Evolutionary conservation across 2,888 invertebrate species (phyloP).

Genomic region (Dicyrtomina minuta): DNA sequence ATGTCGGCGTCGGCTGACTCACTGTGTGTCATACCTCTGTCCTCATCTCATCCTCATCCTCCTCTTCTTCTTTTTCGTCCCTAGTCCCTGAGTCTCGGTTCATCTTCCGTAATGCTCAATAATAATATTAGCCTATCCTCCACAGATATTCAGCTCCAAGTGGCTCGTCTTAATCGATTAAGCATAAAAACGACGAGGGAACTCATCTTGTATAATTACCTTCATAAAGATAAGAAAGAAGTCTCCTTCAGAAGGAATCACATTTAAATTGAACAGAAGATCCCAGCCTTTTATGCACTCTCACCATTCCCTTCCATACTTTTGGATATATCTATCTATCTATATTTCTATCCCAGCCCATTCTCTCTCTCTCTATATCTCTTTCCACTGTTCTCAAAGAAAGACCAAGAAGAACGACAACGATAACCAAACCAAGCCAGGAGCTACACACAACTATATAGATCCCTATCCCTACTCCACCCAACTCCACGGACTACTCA

Average conservation of each 20-base stretch:
- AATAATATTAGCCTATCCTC: constrained; percentile 16
- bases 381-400: not conserved
- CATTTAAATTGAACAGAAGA: constrained; percentile 14
- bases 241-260: constrained; percentile 38
- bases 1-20: not conserved
- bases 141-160: not conserved
- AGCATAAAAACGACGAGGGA: constrained; percentile 44
- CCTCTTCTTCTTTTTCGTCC: no score
- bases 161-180: constrained; percentile 43
- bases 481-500: no score
- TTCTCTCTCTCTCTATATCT: not conserved
- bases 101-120: constrained; percentile 5
- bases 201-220: constrained; percentile 47
- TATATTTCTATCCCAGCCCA: not conserved
- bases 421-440: no score
- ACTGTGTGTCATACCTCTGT: constrained; percentile 5
- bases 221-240: constrained; percentile 46
- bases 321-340: not conserved
- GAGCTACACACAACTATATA: no score
- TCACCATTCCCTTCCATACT: not conserved
- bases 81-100: not conserved
- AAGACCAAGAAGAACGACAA: not conserved
- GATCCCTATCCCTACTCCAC: no score
- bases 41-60: not conserved
- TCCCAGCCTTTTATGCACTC: not conserved